phyloP scores from a whole-genome alignment of 2,888 invertebrate genomes.

The Schrankia costaestrigalis region DNA sequence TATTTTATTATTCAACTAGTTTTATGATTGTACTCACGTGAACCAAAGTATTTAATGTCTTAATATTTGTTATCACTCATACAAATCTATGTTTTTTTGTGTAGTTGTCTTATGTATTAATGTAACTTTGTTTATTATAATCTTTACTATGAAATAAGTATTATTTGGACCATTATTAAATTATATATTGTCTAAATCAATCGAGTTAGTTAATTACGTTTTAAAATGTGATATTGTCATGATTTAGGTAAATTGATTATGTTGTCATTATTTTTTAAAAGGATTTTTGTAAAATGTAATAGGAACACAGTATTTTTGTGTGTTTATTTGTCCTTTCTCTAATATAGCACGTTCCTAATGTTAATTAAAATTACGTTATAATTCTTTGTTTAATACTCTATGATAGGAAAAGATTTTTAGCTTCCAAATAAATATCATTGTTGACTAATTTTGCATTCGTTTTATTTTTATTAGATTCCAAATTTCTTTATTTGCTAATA shows the following conservation, averaged over 20 bases:
- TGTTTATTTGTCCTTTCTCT: conserved; percentile 35
- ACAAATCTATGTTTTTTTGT: conserved; percentile 46
- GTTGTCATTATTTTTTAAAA: conserved; percentile 20
- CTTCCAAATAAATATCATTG: conserved; percentile 78
- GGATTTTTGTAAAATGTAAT: conserved; percentile 25
- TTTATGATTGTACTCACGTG: conserved; percentile 45
- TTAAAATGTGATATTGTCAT: conserved; percentile 36
- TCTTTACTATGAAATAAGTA: conserved; percentile 55
- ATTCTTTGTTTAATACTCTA: conserved; percentile 57
- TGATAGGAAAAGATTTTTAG: conserved; percentile 56
- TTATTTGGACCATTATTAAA: conserved; percentile 58
- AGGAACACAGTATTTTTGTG: too few relatives aligned
- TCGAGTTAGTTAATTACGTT: conserved; percentile 20
- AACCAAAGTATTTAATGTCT: conserved; percentile 68
- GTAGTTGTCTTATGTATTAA: conserved; percentile 46
- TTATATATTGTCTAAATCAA: conserved; percentile 40
- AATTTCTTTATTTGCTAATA: not conserved
- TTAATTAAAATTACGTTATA: conserved; percentile 58
- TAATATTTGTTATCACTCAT: conserved; percentile 51
- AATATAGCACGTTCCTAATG: conserved; percentile 54
- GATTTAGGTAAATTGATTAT: conserved; percentile 6
- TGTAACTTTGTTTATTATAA: conserved; percentile 40
- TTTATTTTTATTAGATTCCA: conserved; percentile 1
- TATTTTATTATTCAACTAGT: conserved; percentile 10
- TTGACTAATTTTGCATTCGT: conserved; percentile 56